Evolutionary conservation across 1,140 invertebrate species (phyloP).

Genomic region (Drosophila saltans): DNA sequence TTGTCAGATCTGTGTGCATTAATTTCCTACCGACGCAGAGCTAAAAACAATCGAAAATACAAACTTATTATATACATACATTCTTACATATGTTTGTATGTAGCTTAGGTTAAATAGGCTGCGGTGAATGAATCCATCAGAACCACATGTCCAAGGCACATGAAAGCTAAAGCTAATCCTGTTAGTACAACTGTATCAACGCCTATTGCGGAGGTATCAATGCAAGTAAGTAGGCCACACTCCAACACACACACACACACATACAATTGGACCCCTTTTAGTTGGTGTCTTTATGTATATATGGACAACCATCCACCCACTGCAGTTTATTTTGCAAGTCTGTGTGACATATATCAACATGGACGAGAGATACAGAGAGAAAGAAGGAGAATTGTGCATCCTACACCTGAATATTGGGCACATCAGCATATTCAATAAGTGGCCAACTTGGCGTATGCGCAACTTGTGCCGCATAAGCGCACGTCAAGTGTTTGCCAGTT

Average conservation of each 20-base stretch:
- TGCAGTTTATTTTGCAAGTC: constrained; percentile 53
- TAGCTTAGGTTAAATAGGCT: background rate
- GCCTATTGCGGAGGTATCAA: constrained; percentile 41
- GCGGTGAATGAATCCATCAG: constrained; percentile 6
- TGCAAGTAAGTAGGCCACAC: constrained; percentile 46
- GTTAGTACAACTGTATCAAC: constrained; percentile 61
- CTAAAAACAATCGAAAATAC: background rate
- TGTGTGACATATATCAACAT: constrained; percentile 63
- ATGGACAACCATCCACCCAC: background rate
- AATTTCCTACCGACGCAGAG: constrained; percentile 14
- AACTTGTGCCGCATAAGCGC: constrained; percentile 68
- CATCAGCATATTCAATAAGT: constrained; percentile 74
- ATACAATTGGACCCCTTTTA: no score
- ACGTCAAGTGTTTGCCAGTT: constrained; percentile 61
- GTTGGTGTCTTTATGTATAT: no score
- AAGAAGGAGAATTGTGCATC: background rate
- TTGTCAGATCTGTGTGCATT: constrained; percentile 15
- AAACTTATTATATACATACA: background rate
- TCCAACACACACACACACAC: background rate
- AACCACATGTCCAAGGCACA: constrained; percentile 21
- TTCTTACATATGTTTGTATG: background rate
- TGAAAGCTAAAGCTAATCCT: constrained; percentile 54
- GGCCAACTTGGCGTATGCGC: constrained; percentile 66
- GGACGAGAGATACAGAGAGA: constrained; percentile 1
- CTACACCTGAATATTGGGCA: constrained; percentile 37